Percentiles rank a stretch among this genome's conserved stretches.
phyloP scores from a whole-genome alignment of 1,140 invertebrate species.

The Acarapis woodi region DNA sequence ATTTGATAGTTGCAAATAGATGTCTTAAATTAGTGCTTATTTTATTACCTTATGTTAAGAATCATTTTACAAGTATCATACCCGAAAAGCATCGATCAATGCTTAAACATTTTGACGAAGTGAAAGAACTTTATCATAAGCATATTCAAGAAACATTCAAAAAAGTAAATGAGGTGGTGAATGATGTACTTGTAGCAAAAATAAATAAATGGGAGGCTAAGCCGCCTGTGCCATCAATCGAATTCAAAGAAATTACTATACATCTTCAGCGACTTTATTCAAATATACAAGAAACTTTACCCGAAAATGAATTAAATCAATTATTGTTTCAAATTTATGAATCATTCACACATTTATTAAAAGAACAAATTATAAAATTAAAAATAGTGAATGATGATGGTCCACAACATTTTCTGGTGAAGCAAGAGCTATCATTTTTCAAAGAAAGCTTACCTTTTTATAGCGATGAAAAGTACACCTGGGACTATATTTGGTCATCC shows the following conservation, averaged over 20 bases:
- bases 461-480: no score
- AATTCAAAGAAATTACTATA: conserved; percentile 58
- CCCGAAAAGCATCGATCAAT: conserved; percentile 18
- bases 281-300: conserved; percentile 47
- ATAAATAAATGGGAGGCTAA: conserved; percentile 60
- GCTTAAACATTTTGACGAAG: conserved; percentile 24
- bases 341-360: conserved; percentile 54
- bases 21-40: conserved; percentile 35
- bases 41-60: conserved; percentile 22
- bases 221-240: conserved; percentile 70
- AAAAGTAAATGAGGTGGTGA: conserved; percentile 66
- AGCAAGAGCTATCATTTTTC: conserved; percentile 1
- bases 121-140: conserved; percentile 34
- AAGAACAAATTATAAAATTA: conserved; percentile 48
- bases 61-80: conserved; percentile 21
- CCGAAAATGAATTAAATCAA: conserved; percentile 32
- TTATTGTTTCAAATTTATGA: conserved; percentile 57
- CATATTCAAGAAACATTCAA: conserved; percentile 69
- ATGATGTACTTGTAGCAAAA: conserved; percentile 42
- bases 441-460: no score
- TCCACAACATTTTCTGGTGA: conserved; percentile 54
- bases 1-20: conserved; percentile 35
- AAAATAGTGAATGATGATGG: conserved; percentile 79
- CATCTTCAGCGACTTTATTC: conserved; percentile 75
- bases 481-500: no score